Evolutionary conservation across 2,888 invertebrate species (phyloP).

Genomic region (Tipula helvola): DNA sequence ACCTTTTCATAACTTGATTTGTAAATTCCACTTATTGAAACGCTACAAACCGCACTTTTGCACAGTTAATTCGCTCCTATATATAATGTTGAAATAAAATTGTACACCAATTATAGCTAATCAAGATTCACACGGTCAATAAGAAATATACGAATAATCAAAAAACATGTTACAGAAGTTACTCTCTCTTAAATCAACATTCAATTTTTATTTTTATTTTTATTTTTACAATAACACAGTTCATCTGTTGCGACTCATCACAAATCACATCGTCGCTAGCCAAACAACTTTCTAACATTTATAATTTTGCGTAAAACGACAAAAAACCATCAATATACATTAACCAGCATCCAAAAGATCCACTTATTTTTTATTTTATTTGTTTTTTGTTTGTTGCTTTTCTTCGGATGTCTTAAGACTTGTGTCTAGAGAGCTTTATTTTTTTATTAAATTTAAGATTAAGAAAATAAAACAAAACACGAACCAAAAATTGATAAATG

Average conservation of each 20-base stretch:
- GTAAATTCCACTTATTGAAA: too few species aligned
- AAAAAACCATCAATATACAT: background rate
- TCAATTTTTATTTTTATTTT: background rate
- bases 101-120: too few species aligned
- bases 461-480: background rate
- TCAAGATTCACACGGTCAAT: background rate
- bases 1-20: too few species aligned
- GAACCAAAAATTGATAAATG: background rate
- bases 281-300: background rate
- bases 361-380: background rate
- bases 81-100: too few species aligned
- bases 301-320: background rate
- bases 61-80: too few species aligned
- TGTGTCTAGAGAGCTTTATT: background rate
- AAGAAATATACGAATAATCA: background rate
- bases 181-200: slow-evolving; percentile 4
- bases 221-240: background rate
- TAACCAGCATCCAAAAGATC: background rate
- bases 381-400: background rate
- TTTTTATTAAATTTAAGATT: background rate
- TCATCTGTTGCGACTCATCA: background rate
- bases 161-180: background rate
- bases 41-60: too few species aligned
- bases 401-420: background rate
- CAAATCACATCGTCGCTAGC: background rate